Evolutionary conservation across 1,140 invertebrate genomes (phyloP).

Genomic region (Spodoptera litura): DNA sequence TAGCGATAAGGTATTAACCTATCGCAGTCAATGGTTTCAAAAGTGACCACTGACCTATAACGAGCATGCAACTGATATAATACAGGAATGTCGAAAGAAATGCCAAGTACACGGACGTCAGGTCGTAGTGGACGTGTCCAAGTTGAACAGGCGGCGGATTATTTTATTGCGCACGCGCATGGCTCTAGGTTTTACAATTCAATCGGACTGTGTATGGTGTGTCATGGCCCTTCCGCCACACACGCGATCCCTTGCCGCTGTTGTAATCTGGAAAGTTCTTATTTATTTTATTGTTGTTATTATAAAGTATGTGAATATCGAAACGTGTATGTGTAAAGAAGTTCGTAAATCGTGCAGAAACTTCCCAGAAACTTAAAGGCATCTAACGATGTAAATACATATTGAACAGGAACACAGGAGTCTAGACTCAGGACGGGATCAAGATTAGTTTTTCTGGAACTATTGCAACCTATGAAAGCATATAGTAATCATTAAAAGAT

Average conservation of each 20-base stretch:
- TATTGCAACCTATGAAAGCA: too few relatives aligned
- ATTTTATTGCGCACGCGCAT: conserved; percentile 4
- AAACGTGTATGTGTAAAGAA: too few relatives aligned
- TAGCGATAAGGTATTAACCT: not conserved
- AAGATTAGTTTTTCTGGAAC: too few relatives aligned
- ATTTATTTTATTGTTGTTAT: not conserved
- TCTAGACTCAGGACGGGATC: too few relatives aligned
- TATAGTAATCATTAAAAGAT: too few relatives aligned
- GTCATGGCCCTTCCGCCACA: conserved; percentile 20
- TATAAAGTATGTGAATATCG: too few relatives aligned
- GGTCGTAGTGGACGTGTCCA: not conserved
- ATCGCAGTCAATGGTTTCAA: too few relatives aligned
- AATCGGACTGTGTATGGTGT: conserved; percentile 18
- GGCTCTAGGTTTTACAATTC: conserved; percentile 26
- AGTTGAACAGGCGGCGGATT: conserved; percentile 15
- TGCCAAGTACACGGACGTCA: conserved; percentile 3
- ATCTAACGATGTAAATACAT: too few relatives aligned
- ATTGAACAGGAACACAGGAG: too few relatives aligned
- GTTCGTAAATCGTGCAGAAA: too few relatives aligned
- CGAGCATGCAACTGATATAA: not conserved
- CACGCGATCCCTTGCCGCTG: conserved; percentile 1
- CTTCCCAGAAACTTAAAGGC: too few relatives aligned
- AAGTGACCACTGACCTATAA: too few relatives aligned
- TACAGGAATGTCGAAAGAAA: conserved; percentile 25
- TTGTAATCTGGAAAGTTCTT: not conserved